phyloP scores from a whole-genome alignment of 2,113 vertebrate species.

The Aptenodytes patagonicus region DNA sequence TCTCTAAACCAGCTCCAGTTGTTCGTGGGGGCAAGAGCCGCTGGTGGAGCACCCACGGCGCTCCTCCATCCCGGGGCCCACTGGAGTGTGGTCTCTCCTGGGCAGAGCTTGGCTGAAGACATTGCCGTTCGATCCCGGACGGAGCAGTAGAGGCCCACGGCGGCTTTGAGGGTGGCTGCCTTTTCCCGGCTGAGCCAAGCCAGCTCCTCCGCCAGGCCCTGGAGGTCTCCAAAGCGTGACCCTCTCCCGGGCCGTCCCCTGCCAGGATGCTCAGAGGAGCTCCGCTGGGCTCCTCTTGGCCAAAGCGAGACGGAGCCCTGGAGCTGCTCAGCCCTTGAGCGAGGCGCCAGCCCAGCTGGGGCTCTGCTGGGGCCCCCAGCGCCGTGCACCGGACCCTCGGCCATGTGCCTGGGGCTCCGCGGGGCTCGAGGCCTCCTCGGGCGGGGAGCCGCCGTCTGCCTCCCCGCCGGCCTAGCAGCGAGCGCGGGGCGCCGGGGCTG shows the following conservation, averaged over 20 bases:
- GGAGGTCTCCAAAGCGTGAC: background rate
- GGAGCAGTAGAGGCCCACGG: background rate
- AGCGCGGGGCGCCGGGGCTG: background rate
- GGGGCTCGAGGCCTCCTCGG: background rate
- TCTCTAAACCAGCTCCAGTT: too few relatives aligned
- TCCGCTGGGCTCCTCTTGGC: background rate
- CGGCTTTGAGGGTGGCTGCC: background rate
- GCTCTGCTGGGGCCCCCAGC: background rate
- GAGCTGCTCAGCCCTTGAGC: background rate
- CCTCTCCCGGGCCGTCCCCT: background rate
- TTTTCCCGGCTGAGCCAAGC: background rate
- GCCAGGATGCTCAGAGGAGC: background rate
- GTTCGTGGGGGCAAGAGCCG: accelerated
- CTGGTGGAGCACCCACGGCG: background rate
- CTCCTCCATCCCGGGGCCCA: background rate
- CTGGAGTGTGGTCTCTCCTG: accelerated
- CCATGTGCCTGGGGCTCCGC: background rate
- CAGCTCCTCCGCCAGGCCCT: background rate
- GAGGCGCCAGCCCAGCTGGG: background rate
- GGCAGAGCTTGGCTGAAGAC: background rate
- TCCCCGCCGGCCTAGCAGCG: background rate
- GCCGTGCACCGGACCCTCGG: too few relatives aligned
- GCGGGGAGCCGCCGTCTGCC: too few relatives aligned
- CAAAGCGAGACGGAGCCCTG: background rate
- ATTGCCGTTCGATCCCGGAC: accelerated